Conservation (phyloP, 2,113 vertebrate species). For the Lathamus discolor region DNA sequence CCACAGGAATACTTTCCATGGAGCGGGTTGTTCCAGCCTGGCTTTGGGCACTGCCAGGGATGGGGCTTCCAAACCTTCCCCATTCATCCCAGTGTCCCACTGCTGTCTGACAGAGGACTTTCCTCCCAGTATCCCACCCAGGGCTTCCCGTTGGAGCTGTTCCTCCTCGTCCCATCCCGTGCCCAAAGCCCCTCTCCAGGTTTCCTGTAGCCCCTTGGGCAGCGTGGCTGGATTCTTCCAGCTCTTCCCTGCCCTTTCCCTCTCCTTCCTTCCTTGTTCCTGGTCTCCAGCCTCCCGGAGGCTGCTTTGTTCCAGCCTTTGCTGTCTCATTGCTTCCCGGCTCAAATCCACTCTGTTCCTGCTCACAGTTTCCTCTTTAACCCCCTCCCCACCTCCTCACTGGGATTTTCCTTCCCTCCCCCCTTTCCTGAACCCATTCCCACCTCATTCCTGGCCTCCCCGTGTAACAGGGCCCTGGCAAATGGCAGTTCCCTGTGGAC, state of each 20-base stretch:
- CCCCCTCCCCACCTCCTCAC: background rate
- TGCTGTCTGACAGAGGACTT: background rate
- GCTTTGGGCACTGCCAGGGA: background rate
- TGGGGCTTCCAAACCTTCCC: background rate
- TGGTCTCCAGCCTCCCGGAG: background rate
- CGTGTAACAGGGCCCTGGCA: background rate
- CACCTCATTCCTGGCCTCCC: background rate
- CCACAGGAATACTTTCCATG: too few species aligned
- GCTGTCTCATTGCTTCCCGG: background rate
- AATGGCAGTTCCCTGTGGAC: background rate
- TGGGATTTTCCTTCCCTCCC: rapidly evolving
- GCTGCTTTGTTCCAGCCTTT: background rate
- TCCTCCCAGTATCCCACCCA: too few species aligned
- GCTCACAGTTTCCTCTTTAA: background rate
- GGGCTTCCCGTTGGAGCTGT: background rate
- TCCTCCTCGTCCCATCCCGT: too few species aligned
- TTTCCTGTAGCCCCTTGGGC: background rate
- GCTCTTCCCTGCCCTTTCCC: background rate
- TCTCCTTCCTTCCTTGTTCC: background rate
- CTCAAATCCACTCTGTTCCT: background rate
- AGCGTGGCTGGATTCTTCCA: background rate
- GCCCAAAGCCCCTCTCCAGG: background rate
- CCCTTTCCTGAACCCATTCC: background rate
- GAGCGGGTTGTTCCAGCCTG: too few species aligned
- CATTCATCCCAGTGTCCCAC: background rate